Conservation (phyloP, 2,888 invertebrate species). For the Diarsia dahlii region DNA sequence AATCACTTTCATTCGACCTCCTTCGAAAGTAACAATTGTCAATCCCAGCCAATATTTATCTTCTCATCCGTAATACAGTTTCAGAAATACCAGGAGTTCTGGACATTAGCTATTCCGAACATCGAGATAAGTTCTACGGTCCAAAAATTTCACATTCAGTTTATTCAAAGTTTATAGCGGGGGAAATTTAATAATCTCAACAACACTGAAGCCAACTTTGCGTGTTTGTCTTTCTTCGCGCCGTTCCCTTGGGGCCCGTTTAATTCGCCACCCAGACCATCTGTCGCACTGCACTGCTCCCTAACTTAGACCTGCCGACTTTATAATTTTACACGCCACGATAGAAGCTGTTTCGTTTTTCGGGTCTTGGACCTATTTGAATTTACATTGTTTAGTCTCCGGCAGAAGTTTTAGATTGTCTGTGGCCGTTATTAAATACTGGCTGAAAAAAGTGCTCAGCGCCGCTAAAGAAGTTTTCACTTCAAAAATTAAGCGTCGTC, state of each 20-base stretch:
- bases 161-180: conserved; percentile 77
- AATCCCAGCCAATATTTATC: conserved; percentile 49
- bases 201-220: conserved; percentile 78
- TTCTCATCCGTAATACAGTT: conserved; percentile 43
- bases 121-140: conserved; percentile 63
- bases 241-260: conserved; percentile 67
- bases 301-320: conserved; percentile 77
- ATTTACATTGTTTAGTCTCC: conserved; percentile 55
- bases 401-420: conserved; percentile 15
- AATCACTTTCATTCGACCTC: conserved; percentile 6
- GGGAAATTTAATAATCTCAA: conserved; percentile 81
- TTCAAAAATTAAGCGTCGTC: too few relatives aligned
- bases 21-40: conserved; percentile 23
- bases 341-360: conserved; percentile 66
- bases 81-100: conserved; percentile 47
- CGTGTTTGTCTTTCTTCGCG: conserved; percentile 80
- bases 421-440: not conserved
- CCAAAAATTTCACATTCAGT: conserved; percentile 75
- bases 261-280: conserved; percentile 77
- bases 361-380: conserved; percentile 59
- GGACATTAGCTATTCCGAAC: conserved; percentile 65
- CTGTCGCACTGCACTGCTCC: conserved; percentile 76
- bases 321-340: conserved; percentile 77
- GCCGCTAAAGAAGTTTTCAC: too few relatives aligned
- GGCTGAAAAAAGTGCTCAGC: not conserved